Evolutionary conservation across 2,888 invertebrate genomes (phyloP).

Genomic region (Eupithecia tripunctaria): DNA sequence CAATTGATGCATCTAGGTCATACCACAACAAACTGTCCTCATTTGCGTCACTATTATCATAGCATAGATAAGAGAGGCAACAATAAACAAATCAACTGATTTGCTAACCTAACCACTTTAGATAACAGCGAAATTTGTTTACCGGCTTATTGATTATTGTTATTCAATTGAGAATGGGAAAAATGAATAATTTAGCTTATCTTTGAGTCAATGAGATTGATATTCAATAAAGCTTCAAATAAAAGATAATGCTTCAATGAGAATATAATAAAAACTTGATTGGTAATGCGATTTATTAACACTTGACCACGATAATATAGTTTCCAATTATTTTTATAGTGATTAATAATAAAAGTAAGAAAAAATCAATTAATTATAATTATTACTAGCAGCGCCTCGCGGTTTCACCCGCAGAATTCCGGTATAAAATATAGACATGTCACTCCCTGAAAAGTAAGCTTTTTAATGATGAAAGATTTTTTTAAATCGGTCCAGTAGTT

Average conservation of each 20-base stretch:
- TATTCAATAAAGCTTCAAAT: background rate
- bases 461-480: no score
- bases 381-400: no score
- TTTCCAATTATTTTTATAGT: no score
- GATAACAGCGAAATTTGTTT: conserved; percentile 5
- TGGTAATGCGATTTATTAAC: background rate
- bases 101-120: conserved; percentile 3
- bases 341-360: no score
- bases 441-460: no score
- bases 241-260: conserved; percentile 6
- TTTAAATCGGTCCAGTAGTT: no score
- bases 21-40: background rate
- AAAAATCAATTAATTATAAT: no score
- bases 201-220: background rate
- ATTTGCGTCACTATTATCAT: conserved; percentile 17
- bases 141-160: background rate
- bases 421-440: no score
- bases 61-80: background rate
- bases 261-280: background rate
- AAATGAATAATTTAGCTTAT: background rate
- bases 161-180: background rate
- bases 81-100: conserved; percentile 5
- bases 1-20: background rate
- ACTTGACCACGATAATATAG: background rate
- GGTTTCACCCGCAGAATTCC: no score